Evolutionary conservation across 2,113 vertebrate genomes (phyloP), one percentile per base, ranked within the genome.

Genomic region (Cebus imitator): DNA sequence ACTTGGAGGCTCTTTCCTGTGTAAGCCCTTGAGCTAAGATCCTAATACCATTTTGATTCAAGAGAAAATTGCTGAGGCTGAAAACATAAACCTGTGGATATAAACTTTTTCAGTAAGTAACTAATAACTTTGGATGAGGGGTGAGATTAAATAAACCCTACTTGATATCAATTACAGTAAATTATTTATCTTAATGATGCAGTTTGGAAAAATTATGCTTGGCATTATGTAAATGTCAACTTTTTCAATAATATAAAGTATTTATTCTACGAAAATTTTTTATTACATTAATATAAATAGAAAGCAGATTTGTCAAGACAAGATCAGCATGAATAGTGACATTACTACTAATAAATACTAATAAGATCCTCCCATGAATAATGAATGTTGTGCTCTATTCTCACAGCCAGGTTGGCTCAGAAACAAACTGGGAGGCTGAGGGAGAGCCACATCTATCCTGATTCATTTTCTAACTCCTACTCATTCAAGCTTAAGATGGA

Each of bases 131-230:
- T 86, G 55, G 30, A 9, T 18, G 30, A 86, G 6, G 20, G 5
- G 1, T 18, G 25, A 84, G 2, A 72, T 66, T 66, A 79, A 78
- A 80, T 50, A 68, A 87, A 91, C 48, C 16, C 40, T 57, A 25
- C 45, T 80, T 64, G 21, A 27, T 88, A 72, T 1, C 50, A 64
- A 37, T 40, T 52, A 14, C 6, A 87, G 55, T 43, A 87, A 73
- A 81, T 95, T 81, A 88, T 95, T 55, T 73, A 91, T 45, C 57
- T 76, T 84, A 91, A 72, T 16, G 45, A 23, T 72, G 27, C 12
- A 89, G 81, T 93, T 86, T 95, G 58, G 58, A 90, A 94, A 86
- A 97, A 68, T 80, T 96, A 87, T 87, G 13, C 35, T 89, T 93
- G 48, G 8, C 45, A 55, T 92, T 88, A 78, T 73, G 32, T 75